These are phyloP conservation scores for Lepidostoma basale DNA, from an alignment of 1,140 invertebrate genomes.

Conservation along the genomic window DNA sequence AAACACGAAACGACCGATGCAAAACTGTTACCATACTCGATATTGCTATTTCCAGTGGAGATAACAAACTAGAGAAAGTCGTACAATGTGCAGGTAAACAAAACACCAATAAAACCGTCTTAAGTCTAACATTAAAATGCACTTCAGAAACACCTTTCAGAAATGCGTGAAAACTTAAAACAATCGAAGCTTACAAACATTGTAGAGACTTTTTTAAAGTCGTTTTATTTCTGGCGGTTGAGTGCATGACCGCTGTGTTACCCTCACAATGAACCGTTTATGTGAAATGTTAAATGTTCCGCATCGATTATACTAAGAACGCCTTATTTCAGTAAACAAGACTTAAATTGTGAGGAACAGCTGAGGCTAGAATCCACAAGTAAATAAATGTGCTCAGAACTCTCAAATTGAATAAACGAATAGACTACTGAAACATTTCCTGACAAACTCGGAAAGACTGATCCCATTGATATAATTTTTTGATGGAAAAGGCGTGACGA, in stretches of 20 bases:
- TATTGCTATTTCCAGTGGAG: not conserved
- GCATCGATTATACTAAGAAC: not conserved
- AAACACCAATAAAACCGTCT: not conserved
- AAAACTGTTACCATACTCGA: not conserved
- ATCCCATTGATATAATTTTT: conserved; percentile 16
- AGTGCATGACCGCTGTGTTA: not conserved
- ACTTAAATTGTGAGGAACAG: not conserved
- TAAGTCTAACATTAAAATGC: not conserved
- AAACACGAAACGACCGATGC: not conserved
- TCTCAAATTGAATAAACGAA: conserved; percentile 1
- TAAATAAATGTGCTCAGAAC: not conserved
- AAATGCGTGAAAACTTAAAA: not conserved
- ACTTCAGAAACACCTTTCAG: not conserved
- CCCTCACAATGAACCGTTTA: not conserved
- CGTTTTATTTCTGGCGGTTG: not conserved
- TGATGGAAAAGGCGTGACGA: not conserved
- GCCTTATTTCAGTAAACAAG: not conserved
- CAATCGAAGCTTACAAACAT: not conserved
- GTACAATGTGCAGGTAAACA: not conserved
- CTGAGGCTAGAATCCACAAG: not conserved
- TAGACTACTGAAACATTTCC: not conserved
- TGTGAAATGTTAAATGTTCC: not conserved
- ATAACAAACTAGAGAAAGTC: not conserved
- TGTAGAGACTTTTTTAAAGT: not conserved
- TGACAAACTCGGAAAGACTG: not conserved